These are phyloP conservation scores for Acleris emargana DNA, from an alignment of 2,888 invertebrate genomes.

Conservation along the genomic window DNA sequence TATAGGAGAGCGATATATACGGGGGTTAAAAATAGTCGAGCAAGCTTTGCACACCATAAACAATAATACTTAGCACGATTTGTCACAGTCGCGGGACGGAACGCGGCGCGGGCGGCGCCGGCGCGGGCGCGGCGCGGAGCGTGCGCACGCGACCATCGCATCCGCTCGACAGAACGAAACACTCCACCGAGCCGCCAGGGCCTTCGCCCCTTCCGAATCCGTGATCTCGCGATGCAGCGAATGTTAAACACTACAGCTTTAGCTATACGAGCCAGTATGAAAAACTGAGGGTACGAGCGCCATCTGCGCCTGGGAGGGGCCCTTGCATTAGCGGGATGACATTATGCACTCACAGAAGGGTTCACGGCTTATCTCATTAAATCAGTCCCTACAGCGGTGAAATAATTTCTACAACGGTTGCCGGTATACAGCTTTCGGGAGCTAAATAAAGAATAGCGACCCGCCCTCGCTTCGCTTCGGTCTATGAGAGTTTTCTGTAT, in stretches of 20 bases:
- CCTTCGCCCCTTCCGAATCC: slow-evolving; percentile 80
- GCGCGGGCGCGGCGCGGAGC: slow-evolving; percentile 57
- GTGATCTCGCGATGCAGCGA: slow-evolving; percentile 77
- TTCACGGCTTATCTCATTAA: slow-evolving; percentile 76
- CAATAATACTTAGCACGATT: slow-evolving; percentile 68
- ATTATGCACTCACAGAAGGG: slow-evolving; percentile 80
- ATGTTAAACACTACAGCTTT: slow-evolving; percentile 59
- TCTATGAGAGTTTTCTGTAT: no score
- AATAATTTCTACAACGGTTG: slow-evolving; percentile 64
- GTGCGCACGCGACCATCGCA: slow-evolving; percentile 77
- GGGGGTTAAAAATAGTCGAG: slow-evolving; percentile 61
- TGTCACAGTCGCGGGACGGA: slow-evolving; percentile 56
- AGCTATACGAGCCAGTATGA: slow-evolving; percentile 54
- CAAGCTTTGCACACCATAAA: slow-evolving; percentile 69
- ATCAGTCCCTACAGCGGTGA: slow-evolving; percentile 61
- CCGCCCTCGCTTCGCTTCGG: no score
- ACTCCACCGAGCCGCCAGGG: slow-evolving; percentile 69
- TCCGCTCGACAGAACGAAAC: slow-evolving; percentile 73
- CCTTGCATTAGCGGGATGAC: slow-evolving; percentile 81
- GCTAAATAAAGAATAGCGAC: no score
- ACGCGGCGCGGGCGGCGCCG: slow-evolving; percentile 47
- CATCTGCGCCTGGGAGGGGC: slow-evolving; percentile 77
- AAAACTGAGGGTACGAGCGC: slow-evolving; percentile 74
- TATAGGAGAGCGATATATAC: slow-evolving; percentile 51
- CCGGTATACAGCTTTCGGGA: slow-evolving; percentile 62